Evolutionary conservation across 1,140 invertebrate genomes (phyloP).

Genomic region (Ceratoteleas bidentatus): DNA sequence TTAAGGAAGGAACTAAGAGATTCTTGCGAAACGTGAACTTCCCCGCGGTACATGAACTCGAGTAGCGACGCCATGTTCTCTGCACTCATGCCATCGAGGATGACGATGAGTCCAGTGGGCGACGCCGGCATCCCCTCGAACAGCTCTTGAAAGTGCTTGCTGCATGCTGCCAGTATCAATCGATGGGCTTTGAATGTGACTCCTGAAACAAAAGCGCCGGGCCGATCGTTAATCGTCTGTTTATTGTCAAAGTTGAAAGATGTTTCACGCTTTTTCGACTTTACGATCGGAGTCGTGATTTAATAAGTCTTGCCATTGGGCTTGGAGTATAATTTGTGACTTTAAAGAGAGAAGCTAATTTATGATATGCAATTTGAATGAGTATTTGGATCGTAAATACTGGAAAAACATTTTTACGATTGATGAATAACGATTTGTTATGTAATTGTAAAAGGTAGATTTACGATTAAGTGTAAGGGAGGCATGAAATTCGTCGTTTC

Average conservation of each 20-base stretch:
- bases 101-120: conserved; percentile 91
- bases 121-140: conserved; percentile 93
- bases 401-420: too few species aligned
- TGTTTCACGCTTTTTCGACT: background rate
- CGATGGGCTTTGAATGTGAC: conserved; percentile 95
- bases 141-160: conserved; percentile 95
- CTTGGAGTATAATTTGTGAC: too few species aligned
- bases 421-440: too few species aligned
- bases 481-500: too few species aligned
- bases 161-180: conserved; percentile 95
- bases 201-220: conserved; percentile 83
- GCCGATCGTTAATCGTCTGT: background rate
- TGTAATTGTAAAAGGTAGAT: too few species aligned
- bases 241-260: background rate
- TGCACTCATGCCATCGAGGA: conserved; percentile 92
- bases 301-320: too few species aligned
- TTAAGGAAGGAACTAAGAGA: conserved; percentile 93
- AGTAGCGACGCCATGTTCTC: conserved; percentile 94
- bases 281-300: background rate
- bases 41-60: conserved; percentile 96
- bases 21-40: conserved; percentile 94
- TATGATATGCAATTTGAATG: too few species aligned
- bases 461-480: background rate
- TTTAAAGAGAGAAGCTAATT: too few species aligned
- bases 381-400: too few species aligned